Evolutionary conservation across 1,140 invertebrate genomes (phyloP).

Genomic region (Megathymus violae): DNA sequence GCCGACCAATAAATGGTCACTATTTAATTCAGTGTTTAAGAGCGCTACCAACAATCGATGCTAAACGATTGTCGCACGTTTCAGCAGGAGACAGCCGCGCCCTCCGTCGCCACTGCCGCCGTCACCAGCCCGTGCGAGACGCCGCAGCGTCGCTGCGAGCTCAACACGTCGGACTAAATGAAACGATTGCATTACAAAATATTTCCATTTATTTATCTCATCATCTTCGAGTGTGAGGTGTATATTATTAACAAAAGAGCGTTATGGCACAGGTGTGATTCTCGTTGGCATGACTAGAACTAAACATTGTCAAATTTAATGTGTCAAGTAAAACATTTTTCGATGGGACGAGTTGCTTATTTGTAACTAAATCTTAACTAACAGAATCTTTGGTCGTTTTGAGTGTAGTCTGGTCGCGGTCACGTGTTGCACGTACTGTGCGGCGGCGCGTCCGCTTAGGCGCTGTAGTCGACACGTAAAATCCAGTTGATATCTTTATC

Average conservation of each 20-base stretch:
- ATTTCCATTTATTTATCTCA: constrained; percentile 56
- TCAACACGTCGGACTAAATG: constrained; percentile 44
- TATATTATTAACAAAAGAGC: constrained; percentile 52
- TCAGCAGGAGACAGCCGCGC: no score
- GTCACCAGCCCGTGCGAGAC: constrained; percentile 41
- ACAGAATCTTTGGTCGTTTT: constrained; percentile 71
- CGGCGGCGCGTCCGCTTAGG: no score
- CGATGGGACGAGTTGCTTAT: constrained; percentile 44
- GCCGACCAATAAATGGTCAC: no score
- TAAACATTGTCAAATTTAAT: constrained; percentile 48
- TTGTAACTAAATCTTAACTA: constrained; percentile 47
- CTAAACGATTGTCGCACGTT: no score
- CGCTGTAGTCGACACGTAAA: no score
- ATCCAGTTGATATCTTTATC: no score
- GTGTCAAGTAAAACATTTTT: constrained; percentile 39
- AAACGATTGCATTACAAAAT: constrained; percentile 65
- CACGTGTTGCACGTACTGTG: no score
- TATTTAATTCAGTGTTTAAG: no score
- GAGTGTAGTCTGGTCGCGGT: constrained; percentile 57
- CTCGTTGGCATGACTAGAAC: constrained; percentile 62
- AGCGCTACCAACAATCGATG: no score
- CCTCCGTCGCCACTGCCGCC: no score
- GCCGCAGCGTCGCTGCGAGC: constrained; percentile 41
- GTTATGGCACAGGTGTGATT: constrained; percentile 58
- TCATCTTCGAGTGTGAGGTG: constrained; percentile 48